Conservation (phyloP, 2,113 vertebrate species). For the Oncorhynchus keta region DNA sequence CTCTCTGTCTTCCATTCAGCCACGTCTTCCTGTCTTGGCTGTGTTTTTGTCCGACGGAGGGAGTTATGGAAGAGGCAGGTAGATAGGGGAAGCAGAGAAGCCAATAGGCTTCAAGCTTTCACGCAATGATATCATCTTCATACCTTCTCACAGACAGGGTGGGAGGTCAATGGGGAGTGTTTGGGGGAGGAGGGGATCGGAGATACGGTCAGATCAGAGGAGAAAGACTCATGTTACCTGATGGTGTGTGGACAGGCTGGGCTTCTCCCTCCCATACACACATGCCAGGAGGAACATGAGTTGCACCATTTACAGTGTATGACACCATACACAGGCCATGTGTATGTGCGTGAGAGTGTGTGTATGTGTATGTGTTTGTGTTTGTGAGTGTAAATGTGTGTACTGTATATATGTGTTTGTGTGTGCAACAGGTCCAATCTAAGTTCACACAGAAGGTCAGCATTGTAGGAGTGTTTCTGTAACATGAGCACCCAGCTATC, state of each 20-base stretch:
- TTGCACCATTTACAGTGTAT: constrained; percentile 27
- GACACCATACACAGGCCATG: constrained; percentile 26
- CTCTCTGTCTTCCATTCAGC: neutral
- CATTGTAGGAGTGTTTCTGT: constrained; percentile 15
- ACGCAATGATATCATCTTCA: constrained; percentile 48
- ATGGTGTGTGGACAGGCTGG: constrained; percentile 14
- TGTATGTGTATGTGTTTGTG: constrained; percentile 18
- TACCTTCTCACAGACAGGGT: constrained; percentile 16
- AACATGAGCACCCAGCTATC: neutral
- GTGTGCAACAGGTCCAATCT: constrained; percentile 12
- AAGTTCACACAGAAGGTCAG: constrained; percentile 34
- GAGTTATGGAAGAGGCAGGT: neutral
- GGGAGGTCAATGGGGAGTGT: constrained; percentile 19
- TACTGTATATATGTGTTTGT: constrained; percentile 26
- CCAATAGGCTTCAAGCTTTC: constrained; percentile 21
- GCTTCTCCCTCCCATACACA: neutral
- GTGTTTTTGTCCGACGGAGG: constrained; percentile 29
- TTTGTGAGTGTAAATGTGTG: neutral
- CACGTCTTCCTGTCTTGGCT: constrained; percentile 14
- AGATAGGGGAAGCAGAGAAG: neutral
- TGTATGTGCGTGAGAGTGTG: neutral
- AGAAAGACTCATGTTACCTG: constrained; percentile 29
- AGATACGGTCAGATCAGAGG: constrained; percentile 29
- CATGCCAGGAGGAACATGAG: neutral
- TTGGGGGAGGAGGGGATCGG: neutral